Conservation (phyloP, 2,113 vertebrate species). For the Larimichthys crocea region DNA sequence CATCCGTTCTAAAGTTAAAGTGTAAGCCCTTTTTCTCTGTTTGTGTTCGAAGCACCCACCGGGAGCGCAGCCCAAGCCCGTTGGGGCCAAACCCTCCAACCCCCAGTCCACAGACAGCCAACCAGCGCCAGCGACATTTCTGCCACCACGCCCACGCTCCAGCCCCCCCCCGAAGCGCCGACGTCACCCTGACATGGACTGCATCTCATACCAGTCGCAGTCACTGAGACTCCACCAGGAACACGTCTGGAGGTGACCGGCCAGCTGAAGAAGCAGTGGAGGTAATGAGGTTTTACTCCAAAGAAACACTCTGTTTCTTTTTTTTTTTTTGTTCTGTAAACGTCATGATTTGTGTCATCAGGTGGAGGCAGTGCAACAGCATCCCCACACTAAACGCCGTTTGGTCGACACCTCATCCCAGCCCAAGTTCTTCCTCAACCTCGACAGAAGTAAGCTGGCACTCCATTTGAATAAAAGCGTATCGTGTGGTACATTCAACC, state of each 20-base stretch:
- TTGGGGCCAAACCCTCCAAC: constrained; percentile 92
- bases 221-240: constrained; percentile 92
- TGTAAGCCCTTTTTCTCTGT: too few species aligned
- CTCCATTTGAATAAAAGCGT: background rate
- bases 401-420: constrained; percentile 88
- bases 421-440: constrained; percentile 94
- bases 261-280: constrained; percentile 85
- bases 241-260: constrained; percentile 91
- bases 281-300: constrained; percentile 32
- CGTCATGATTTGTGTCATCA: constrained; percentile 15
- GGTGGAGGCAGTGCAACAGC: constrained; percentile 85
- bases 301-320: background rate
- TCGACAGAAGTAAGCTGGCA: constrained; percentile 91
- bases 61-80: constrained; percentile 95
- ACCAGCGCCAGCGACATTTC: constrained; percentile 87
- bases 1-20: background rate
- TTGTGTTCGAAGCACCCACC: constrained; percentile 68
- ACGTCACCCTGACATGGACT: constrained; percentile 91
- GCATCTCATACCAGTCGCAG: constrained; percentile 87
- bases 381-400: constrained; percentile 94
- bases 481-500: background rate
- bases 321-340: background rate
- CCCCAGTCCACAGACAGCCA: constrained; percentile 95
- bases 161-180: constrained; percentile 90
- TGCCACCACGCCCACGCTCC: constrained; percentile 79